These are phyloP conservation scores for Polyploca ridens DNA, from an alignment of 2,888 invertebrate species.

Conservation along the genomic window DNA sequence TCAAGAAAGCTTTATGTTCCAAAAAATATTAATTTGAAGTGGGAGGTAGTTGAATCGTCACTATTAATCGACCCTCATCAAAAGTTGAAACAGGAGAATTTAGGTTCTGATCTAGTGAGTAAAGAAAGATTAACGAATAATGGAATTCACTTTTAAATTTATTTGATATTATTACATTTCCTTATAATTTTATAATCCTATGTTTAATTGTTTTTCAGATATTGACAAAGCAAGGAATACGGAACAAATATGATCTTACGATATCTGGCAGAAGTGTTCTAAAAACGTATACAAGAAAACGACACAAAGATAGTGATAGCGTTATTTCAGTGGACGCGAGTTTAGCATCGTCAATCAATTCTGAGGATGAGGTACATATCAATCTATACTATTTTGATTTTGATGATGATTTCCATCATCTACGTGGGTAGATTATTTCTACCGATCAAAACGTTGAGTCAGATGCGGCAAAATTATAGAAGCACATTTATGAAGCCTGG, in stretches of 20 bases:
- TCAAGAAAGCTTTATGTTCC: conserved; percentile 55
- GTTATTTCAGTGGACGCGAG: not conserved
- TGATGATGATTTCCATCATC: no score
- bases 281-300: conserved; percentile 10
- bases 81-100: conserved; percentile 36
- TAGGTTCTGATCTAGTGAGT: conserved; percentile 51
- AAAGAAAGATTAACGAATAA: conserved; percentile 10
- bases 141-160: not conserved
- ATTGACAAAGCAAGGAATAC: conserved; percentile 40
- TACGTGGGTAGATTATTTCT: no score
- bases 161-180: not conserved
- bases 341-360: not conserved
- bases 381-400: not conserved
- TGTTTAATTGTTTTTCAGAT: conserved; percentile 30
- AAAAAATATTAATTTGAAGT: conserved; percentile 51
- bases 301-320: not conserved
- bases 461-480: no score
- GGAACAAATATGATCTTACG: conserved; percentile 26
- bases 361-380: conserved; percentile 6
- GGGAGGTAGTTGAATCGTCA: conserved; percentile 52
- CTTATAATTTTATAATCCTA: not conserved
- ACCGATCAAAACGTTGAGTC: no score
- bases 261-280: not conserved
- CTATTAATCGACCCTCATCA: conserved; percentile 16
- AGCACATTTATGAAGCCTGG: no score